These are phyloP conservation scores for Cataglyphis albicans DNA, from an alignment of 2,888 invertebrate genomes.

Conservation along the genomic window DNA sequence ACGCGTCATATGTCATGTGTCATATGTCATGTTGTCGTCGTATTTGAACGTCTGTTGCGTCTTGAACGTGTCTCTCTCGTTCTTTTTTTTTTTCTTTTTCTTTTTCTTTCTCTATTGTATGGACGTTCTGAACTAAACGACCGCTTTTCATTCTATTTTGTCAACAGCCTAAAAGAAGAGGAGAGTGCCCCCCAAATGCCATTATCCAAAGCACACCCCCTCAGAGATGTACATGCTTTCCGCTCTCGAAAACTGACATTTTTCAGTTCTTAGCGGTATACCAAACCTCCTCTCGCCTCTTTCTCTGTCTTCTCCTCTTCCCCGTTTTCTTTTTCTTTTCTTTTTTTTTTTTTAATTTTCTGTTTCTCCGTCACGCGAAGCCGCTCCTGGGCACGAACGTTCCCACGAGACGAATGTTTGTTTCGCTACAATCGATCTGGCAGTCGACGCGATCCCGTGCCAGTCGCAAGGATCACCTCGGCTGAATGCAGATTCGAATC, in stretches of 20 bases:
- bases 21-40: constrained; percentile 44
- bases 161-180: constrained; percentile 89
- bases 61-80: constrained; percentile 15
- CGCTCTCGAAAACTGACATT: constrained; percentile 66
- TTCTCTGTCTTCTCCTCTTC: background rate
- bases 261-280: constrained; percentile 61
- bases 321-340: background rate
- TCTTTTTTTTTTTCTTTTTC: constrained; percentile 11
- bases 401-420: constrained; percentile 45
- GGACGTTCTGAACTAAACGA: constrained; percentile 76
- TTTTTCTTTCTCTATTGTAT: constrained; percentile 19
- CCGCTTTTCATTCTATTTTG: constrained; percentile 86
- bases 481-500: constrained; percentile 13
- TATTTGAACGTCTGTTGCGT: constrained; percentile 51
- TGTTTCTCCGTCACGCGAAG: constrained; percentile 16
- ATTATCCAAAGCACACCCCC: constrained; percentile 84
- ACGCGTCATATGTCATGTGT: constrained; percentile 22
- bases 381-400: constrained; percentile 10
- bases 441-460: constrained; percentile 49
- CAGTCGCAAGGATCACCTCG: constrained; percentile 39
- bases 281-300: constrained; percentile 33
- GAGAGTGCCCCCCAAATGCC: constrained; percentile 84
- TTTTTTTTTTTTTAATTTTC: background rate
- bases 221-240: constrained; percentile 76
- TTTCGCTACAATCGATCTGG: constrained; percentile 11